Conservation (phyloP, 2,113 vertebrate genomes). For the Saguinus imperator region DNA sequence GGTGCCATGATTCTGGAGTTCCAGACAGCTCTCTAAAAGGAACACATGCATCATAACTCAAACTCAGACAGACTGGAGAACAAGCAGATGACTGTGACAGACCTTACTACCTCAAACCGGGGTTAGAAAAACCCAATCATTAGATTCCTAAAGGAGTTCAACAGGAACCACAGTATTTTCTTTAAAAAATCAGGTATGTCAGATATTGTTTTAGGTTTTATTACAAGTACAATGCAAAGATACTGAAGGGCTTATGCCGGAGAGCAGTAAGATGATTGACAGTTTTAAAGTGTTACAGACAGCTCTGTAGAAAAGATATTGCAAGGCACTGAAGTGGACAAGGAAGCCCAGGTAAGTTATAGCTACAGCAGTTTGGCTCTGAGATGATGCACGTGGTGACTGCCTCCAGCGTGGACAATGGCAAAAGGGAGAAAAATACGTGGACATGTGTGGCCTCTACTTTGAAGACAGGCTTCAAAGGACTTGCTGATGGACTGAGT, state of each 20-base stretch:
- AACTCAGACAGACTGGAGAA: not conserved
- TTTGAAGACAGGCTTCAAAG: not conserved
- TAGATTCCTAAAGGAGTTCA: not conserved
- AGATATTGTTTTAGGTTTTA: not conserved
- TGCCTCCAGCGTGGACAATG: not conserved
- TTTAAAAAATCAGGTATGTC: not conserved
- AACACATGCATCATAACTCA: not conserved
- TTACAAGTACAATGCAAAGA: not conserved
- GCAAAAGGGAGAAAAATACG: not conserved
- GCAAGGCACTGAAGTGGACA: not conserved
- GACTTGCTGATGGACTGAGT: not conserved
- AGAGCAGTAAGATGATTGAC: not conserved
- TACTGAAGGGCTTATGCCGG: not conserved
- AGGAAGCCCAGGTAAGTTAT: not conserved
- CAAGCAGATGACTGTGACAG: not conserved
- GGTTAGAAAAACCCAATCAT: not conserved
- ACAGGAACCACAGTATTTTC: not conserved
- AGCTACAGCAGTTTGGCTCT: not conserved
- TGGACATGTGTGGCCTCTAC: not conserved
- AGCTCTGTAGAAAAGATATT: not conserved
- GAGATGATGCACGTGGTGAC: not conserved
- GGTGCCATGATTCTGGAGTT: slow-evolving; percentile 90
- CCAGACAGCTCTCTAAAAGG: slow-evolving; percentile 86
- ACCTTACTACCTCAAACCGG: not conserved
- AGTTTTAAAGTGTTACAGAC: not conserved